Conservation (phyloP, 1,140 invertebrate genomes). For the Zaprionus inermis region DNA sequence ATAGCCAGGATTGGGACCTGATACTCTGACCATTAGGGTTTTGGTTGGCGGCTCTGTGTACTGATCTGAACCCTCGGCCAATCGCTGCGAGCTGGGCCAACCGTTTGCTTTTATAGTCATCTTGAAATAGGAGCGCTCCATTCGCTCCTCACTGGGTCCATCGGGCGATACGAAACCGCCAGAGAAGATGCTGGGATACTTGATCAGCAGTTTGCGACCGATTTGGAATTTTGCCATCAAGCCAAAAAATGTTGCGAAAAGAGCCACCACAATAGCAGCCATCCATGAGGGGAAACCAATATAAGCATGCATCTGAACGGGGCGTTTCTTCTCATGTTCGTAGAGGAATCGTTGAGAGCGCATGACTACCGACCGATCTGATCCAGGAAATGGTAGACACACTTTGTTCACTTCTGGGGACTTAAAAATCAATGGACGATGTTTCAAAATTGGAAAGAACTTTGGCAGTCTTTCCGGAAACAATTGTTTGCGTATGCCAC, state of each 20-base stretch:
- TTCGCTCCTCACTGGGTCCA: slow-evolving; percentile 87
- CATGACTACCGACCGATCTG: slow-evolving; percentile 91
- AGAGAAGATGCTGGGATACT: slow-evolving; percentile 91
- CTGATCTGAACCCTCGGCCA: slow-evolving; percentile 87
- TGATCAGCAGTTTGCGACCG: slow-evolving; percentile 88
- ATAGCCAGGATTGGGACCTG: slow-evolving; percentile 91
- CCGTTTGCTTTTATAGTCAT: slow-evolving; percentile 91
- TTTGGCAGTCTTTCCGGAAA: slow-evolving; percentile 88
- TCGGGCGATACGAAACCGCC: slow-evolving; percentile 88
- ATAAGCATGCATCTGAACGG: slow-evolving; percentile 89
- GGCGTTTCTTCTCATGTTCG: slow-evolving; percentile 88
- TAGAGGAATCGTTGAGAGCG: slow-evolving; percentile 91
- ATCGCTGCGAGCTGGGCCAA: slow-evolving; percentile 89
- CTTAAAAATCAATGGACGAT: slow-evolving; percentile 86
- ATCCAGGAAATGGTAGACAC: slow-evolving; percentile 91
- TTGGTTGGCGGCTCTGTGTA: slow-evolving; percentile 88
- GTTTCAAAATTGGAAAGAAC: slow-evolving; percentile 87
- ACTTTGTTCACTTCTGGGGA: slow-evolving; percentile 85
- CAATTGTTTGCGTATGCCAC: slow-evolving; percentile 87
- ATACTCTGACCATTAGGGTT: slow-evolving; percentile 87
- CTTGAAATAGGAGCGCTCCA: slow-evolving; percentile 87
- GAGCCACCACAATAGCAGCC: slow-evolving; percentile 81
- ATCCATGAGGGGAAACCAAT: slow-evolving; percentile 84
- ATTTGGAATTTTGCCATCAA: slow-evolving; percentile 88
- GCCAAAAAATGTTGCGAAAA: slow-evolving; percentile 87